A percentile compares a stretch with the other conserved stretches of the same genome.
These are phyloP conservation scores for Amia ocellicauda DNA, from an alignment of 2,113 vertebrate species.

Conservation along the genomic window DNA sequence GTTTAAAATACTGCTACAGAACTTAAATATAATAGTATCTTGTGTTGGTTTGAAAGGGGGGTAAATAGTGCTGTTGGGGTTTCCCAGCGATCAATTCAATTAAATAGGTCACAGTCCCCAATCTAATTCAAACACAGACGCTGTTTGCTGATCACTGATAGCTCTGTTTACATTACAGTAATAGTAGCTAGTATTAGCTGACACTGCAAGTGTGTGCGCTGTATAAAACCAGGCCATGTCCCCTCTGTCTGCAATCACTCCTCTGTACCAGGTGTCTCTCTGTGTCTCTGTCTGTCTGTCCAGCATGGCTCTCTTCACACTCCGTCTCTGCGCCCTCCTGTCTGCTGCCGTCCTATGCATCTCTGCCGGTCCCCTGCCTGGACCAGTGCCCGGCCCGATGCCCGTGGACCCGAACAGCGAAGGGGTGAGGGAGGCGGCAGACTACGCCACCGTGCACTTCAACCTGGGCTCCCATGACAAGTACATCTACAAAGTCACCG, in stretches of 20 bases:
- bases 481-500: background rate
- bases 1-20: no score
- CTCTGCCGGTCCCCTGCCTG: background rate
- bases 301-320: background rate
- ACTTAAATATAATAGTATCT: no score
- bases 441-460: background rate
- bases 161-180: no score
- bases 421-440: background rate
- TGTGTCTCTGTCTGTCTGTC: background rate
- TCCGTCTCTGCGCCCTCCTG: background rate
- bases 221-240: background rate
- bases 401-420: background rate
- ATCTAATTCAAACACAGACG: no score
- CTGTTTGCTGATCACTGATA: no score
- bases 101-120: no score
- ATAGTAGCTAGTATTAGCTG: no score
- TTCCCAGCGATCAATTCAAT: no score
- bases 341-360: background rate
- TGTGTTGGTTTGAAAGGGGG: no score
- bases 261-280: background rate
- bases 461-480: slow-evolving; percentile 2
- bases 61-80: no score
- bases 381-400: background rate
- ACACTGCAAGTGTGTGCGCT: no score
- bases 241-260: background rate